These are phyloP conservation scores for Acleris holmiana DNA, from an alignment of 2,888 invertebrate genomes.

Conservation along the genomic window DNA sequence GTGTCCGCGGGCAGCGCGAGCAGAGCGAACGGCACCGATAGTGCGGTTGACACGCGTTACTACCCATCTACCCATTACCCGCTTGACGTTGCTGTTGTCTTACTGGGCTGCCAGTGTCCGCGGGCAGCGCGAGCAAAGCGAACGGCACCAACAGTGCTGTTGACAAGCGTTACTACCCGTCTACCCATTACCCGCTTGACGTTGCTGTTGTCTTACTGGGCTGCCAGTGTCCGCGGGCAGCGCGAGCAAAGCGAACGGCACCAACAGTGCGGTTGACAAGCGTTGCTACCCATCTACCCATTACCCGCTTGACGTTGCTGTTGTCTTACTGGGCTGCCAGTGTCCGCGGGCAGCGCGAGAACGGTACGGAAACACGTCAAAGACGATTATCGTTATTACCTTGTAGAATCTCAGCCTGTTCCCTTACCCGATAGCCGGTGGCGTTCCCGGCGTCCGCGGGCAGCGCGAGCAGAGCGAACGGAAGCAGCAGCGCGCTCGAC, in stretches of 20 bases:
- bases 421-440: conserved; percentile 69
- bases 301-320: too few relatives aligned
- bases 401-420: too few relatives aligned
- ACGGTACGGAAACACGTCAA: too few relatives aligned
- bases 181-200: too few relatives aligned
- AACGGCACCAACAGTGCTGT: too few relatives aligned
- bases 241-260: conserved; percentile 41
- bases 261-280: conserved; percentile 36
- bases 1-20: conserved; percentile 56
- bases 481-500: conserved; percentile 81
- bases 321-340: conserved; percentile 66
- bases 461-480: conserved; percentile 74
- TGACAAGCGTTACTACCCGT: too few relatives aligned
- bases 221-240: conserved; percentile 57
- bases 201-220: too few relatives aligned
- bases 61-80: too few relatives aligned
- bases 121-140: conserved; percentile 51
- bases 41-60: too few relatives aligned
- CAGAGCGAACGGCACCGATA: conserved; percentile 40
- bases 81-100: too few relatives aligned
- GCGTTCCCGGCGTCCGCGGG: conserved; percentile 66
- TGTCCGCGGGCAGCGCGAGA: conserved; percentile 67
- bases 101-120: conserved; percentile 48
- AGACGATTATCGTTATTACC: too few relatives aligned
- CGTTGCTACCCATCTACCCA: too few relatives aligned